phyloP scores from a whole-genome alignment of 2,797 vertebrate species.

The Pitangus sulphuratus region DNA sequence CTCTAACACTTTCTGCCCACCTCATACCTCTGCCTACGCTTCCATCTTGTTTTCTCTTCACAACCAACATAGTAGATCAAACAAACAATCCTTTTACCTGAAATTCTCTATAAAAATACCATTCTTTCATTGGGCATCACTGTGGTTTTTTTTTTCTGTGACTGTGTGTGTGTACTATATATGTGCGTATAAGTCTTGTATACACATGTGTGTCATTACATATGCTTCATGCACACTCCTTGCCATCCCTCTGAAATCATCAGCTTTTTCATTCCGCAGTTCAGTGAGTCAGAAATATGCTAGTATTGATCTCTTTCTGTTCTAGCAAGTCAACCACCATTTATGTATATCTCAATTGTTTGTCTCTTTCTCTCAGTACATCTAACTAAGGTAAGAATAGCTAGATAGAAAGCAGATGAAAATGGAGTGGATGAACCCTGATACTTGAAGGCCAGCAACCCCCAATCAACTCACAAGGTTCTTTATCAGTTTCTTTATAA shows the following conservation, averaged over 20 bases:
- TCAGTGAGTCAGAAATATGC: background rate
- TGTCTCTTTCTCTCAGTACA: background rate
- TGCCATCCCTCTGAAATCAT: background rate
- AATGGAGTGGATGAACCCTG: background rate
- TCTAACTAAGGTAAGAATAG: background rate
- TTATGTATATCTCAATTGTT: background rate
- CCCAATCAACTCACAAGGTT: background rate
- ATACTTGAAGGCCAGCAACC: background rate
- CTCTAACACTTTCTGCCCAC: conserved; percentile 23
- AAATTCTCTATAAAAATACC: background rate
- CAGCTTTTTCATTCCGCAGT: background rate
- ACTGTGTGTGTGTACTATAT: background rate
- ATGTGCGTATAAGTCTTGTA: background rate
- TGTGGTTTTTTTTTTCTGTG: background rate
- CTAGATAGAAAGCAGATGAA: background rate
- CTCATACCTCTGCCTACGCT: background rate
- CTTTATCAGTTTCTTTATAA: background rate
- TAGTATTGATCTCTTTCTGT: background rate
- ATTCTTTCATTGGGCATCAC: background rate
- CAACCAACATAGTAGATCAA: background rate
- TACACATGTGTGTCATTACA: background rate
- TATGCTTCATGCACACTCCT: background rate
- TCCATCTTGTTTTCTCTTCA: conserved; percentile 40
- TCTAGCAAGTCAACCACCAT: background rate
- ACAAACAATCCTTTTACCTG: background rate